These are phyloP conservation scores for Drosophila mercatorum DNA, from an alignment of 2,888 invertebrate species.

Conservation along the genomic window DNA sequence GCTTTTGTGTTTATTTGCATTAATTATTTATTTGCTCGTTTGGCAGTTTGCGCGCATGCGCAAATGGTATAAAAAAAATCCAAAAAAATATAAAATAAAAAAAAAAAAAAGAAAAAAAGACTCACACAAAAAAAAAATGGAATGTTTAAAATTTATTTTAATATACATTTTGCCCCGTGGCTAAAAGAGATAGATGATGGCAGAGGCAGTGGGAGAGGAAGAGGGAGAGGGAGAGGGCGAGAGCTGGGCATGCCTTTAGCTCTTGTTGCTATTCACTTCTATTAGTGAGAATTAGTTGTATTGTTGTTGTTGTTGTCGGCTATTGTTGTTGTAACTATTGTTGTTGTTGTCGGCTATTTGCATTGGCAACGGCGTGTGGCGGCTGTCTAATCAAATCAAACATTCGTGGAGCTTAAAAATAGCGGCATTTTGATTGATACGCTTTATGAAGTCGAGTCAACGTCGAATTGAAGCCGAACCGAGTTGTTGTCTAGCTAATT, in stretches of 20 bases:
- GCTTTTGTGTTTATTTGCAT: constrained; percentile 71
- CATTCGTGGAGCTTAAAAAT: constrained; percentile 65
- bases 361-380: constrained; percentile 70
- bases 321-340: constrained; percentile 22
- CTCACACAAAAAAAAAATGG: constrained; percentile 28
- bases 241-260: constrained; percentile 7
- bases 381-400: constrained; percentile 74
- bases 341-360: constrained; percentile 44
- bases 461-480: constrained; percentile 8
- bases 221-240: constrained; percentile 7
- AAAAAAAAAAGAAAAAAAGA: constrained; percentile 24
- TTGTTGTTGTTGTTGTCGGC: constrained; percentile 42
- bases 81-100: constrained; percentile 37
- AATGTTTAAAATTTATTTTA: constrained; percentile 74
- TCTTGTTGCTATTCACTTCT: constrained; percentile 53
- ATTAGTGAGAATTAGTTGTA: constrained; percentile 66
- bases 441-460: constrained; percentile 24
- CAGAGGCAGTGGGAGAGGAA: constrained; percentile 15
- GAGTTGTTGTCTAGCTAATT: constrained; percentile 53
- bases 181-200: constrained; percentile 23
- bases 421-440: constrained; percentile 71
- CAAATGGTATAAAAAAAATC: constrained; percentile 67
- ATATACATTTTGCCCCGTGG: constrained; percentile 58
- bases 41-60: constrained; percentile 80
- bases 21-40: constrained; percentile 80